Evolutionary conservation across 2,113 vertebrate genomes (phyloP).

Genomic region (Pongo pygmaeus): DNA sequence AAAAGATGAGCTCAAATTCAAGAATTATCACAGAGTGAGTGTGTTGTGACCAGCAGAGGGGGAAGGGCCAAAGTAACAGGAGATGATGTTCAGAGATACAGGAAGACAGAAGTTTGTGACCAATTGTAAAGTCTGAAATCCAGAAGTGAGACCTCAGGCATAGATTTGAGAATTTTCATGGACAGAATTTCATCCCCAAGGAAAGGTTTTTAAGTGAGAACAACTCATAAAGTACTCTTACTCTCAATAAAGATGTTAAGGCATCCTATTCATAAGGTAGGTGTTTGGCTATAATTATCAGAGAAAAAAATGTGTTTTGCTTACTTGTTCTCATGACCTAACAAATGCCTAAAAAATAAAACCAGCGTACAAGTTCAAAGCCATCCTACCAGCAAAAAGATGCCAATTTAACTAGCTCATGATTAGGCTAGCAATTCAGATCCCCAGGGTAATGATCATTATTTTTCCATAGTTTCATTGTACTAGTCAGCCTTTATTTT

Average conservation of each 20-base stretch:
- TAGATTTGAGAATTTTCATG: not conserved
- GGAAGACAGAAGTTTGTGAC: not conserved
- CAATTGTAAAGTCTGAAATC: not conserved
- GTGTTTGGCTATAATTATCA: not conserved
- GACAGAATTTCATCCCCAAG: not conserved
- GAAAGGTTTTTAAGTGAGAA: not conserved
- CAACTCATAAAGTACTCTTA: not conserved
- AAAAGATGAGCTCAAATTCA: not conserved
- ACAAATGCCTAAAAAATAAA: not conserved
- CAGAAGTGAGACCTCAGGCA: not conserved
- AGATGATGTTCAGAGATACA: not conserved
- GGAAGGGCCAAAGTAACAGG: not conserved
- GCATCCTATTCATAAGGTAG: not conserved
- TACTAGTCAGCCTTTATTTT: not conserved
- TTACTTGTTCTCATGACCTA: slow-evolving; percentile 7
- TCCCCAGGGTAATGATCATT: not conserved
- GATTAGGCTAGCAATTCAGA: not conserved
- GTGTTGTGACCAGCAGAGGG: not conserved
- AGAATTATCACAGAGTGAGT: not conserved
- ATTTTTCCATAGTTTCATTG: not conserved
- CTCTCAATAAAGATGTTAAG: not conserved
- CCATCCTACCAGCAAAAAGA: not conserved
- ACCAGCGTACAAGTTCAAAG: not conserved
- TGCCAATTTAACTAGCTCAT: not conserved
- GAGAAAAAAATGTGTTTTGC: not conserved